Conservation (phyloP, 2,888 invertebrate genomes). For the Tenthredo notha region DNA sequence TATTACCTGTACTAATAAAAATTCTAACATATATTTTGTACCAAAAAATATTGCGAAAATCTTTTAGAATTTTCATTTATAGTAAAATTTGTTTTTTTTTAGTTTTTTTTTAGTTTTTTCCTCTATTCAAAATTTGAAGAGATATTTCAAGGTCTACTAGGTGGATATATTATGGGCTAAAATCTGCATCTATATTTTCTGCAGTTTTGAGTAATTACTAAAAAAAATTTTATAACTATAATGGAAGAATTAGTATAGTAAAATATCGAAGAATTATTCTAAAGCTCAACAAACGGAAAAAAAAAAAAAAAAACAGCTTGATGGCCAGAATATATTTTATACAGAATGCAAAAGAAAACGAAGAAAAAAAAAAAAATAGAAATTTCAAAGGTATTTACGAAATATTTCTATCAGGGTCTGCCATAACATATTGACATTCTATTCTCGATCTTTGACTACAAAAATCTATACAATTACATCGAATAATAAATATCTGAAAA, state of each 20-base stretch:
- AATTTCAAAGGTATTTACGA: neutral
- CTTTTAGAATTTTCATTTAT: neutral
- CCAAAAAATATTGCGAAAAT: constrained; percentile 9
- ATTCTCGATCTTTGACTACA: too few relatives aligned
- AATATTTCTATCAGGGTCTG: neutral
- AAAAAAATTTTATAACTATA: neutral
- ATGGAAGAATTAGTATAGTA: neutral
- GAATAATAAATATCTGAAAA: neutral
- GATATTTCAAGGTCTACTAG: neutral
- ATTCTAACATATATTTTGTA: neutral
- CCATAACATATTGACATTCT: neutral
- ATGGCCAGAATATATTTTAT: neutral
- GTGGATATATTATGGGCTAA: neutral
- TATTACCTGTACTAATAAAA: neutral
- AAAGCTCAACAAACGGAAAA: too few relatives aligned
- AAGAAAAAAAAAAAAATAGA: too few relatives aligned
- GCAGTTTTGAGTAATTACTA: neutral
- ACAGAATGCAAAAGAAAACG: neutral
- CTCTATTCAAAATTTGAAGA: neutral
- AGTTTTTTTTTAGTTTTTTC: neutral
- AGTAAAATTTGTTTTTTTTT: neutral
- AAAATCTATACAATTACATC: too few relatives aligned
- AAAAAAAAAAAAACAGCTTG: neutral
- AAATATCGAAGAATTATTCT: neutral
- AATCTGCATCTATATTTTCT: neutral